Evolutionary conservation across 1,140 invertebrate genomes (phyloP).

Genomic region (Drosophila mojavensis): DNA sequence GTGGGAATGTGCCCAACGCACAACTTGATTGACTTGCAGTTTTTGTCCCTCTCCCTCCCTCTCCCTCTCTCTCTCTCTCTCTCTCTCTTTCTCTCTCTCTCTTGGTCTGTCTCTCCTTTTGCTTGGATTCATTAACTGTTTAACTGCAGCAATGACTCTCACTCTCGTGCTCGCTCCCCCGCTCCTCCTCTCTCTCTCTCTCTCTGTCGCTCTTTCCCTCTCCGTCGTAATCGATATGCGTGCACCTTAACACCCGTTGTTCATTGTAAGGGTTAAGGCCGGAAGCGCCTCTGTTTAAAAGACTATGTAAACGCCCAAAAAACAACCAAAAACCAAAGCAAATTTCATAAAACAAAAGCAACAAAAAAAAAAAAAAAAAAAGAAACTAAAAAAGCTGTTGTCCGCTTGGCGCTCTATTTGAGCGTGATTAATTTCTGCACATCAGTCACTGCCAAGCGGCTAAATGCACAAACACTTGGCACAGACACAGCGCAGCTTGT

Average conservation of each 20-base stretch:
- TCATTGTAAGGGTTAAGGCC: conserved; percentile 44
- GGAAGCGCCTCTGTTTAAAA: conserved; percentile 65
- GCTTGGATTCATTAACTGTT: conserved; percentile 63
- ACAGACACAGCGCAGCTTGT: conserved; percentile 32
- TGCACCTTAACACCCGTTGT: conserved; percentile 56
- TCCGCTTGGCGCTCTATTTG: conserved; percentile 69
- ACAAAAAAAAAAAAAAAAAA: neutral
- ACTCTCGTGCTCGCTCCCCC: conserved; percentile 7
- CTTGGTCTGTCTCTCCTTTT: conserved; percentile 3
- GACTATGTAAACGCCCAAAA: conserved; percentile 37
- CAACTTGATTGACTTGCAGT: conserved; percentile 72
- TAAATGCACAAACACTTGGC: conserved; percentile 63
- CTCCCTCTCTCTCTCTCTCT: conserved; percentile 1
- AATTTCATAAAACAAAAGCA: conserved; percentile 3
- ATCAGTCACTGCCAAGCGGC: conserved; percentile 61
- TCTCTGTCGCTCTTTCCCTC: neutral
- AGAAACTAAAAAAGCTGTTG: conserved; percentile 4
- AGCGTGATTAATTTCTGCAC: conserved; percentile 75
- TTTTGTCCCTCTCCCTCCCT: conserved; percentile 6
- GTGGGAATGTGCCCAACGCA: conserved; percentile 66
- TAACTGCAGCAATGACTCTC: conserved; percentile 45
- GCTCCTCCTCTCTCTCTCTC: neutral
- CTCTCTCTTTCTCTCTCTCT: conserved; percentile 6
- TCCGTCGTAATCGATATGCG: conserved; percentile 72
- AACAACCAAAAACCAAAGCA: conserved; percentile 10